These are phyloP conservation scores for Cairina moschata DNA, from an alignment of 2,113 vertebrate species.

Conservation along the genomic window DNA sequence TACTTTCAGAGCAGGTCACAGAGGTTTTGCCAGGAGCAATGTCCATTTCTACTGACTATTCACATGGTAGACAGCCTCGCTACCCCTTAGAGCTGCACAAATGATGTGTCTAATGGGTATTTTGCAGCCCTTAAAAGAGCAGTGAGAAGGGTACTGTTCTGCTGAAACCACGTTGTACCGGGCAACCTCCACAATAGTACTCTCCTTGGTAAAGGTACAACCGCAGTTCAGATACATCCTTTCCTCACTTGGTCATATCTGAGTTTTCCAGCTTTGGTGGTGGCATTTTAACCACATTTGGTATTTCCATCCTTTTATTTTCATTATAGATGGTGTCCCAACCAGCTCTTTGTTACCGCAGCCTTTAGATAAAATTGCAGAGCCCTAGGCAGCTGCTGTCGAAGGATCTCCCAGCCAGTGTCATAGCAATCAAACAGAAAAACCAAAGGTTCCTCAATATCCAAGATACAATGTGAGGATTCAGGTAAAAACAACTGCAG, in stretches of 20 bases:
- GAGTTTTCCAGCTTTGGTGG: not conserved
- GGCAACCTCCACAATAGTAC: not conserved
- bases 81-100: not conserved
- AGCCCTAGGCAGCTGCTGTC: not conserved
- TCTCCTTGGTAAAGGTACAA: not conserved
- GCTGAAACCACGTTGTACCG: not conserved
- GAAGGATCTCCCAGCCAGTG: not conserved
- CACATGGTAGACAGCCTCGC: not conserved
- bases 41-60: not conserved
- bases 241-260: not conserved
- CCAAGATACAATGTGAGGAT: not conserved
- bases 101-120: rapidly evolving
- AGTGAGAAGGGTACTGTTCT: rapidly evolving
- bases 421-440: not conserved
- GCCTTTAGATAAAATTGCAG: not conserved
- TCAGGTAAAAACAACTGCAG: not conserved
- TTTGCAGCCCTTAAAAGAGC: not conserved
- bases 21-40: not conserved
- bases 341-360: not conserved
- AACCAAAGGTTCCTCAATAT: not conserved
- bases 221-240: not conserved
- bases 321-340: not conserved
- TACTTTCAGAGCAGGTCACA: not conserved
- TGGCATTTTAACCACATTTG: not conserved
- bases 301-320: not conserved